phyloP scores from a whole-genome alignment of 2,113 vertebrate species.

The Hippocampus mohnikei region DNA sequence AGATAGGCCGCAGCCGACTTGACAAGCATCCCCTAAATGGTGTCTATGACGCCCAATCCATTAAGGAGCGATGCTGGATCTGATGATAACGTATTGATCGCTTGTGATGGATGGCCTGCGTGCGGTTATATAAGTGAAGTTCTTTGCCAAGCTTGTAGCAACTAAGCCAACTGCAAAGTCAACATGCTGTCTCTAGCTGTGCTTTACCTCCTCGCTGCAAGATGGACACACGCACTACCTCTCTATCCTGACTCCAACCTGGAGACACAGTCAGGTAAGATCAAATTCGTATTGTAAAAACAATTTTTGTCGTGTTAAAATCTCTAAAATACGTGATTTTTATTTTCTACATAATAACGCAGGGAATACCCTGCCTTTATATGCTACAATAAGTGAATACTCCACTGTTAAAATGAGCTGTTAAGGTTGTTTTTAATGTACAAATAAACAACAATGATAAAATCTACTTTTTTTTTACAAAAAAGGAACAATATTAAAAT shows the following conservation, averaged over 20 bases:
- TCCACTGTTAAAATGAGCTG: neutral
- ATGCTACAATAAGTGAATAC: neutral
- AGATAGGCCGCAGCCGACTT: conserved; percentile 69
- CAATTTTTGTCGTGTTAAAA: neutral
- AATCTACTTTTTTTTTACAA: too few species aligned
- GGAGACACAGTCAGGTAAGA: conserved; percentile 68
- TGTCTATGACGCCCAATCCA: conserved; percentile 57
- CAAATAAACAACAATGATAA: too few species aligned
- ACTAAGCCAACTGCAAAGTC: conserved; percentile 36
- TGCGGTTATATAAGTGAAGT: conserved; percentile 68
- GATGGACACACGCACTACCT: conserved; percentile 60
- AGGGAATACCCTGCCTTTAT: neutral
- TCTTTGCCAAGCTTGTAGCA: conserved; percentile 16
- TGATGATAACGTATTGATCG: conserved; percentile 73
- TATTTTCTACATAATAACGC: neutral
- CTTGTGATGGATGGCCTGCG: conserved; percentile 60
- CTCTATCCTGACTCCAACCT: conserved; percentile 60
- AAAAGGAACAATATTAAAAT: neutral
- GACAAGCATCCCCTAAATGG: conserved; percentile 64
- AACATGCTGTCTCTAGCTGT: conserved; percentile 67
- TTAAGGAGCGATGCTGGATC: conserved; percentile 56
- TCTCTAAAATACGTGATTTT: neutral
- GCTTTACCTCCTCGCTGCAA: conserved; percentile 54
- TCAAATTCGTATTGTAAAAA: neutral
- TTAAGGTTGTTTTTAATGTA: too few species aligned